Evolutionary conservation across 2,797 vertebrate species (phyloP), one percentile per base, ranked within the genome.

Genomic region (Cuculus canorus): DNA sequence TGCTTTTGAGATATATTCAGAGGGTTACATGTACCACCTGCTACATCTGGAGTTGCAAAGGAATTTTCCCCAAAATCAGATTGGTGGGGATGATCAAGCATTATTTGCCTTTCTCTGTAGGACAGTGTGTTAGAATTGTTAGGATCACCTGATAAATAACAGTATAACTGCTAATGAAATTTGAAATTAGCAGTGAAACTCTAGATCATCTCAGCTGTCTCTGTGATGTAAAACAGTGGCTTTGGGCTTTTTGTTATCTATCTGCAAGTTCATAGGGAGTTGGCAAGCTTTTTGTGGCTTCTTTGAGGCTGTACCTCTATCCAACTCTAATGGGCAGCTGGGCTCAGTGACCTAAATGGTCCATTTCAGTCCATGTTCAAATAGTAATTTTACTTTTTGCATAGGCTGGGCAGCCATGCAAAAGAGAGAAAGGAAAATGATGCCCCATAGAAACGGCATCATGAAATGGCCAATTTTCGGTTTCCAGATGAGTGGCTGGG

Each of bases 161-260:
- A 6, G 10, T 18, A 47, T n/a, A 76, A 72, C 12, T 39, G 39
- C 50, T 69, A 84, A 84, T 33, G 59, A 73, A 69, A 82, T 76
- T 8, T 32, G 60, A 92, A 66, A 94, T 52, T 39, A 60, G 22
- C 23, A 60, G 22, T 18, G 63, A 86, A 82, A 65, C 3, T 13
- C 45, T 71, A 33, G 52, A 60, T 57, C 9, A 8, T 25, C 14
- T 28, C 28, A 37, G 18, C 32, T 37, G 25, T 28, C 33, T 59
- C 54, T 82, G 35, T 0, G 0, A 72, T 25, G 13, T 33, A 0
- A 21, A 39, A 45, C 17, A 30, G 21, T 3, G 4, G 4, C 0
- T 71, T 66, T 5, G 3, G 25, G 41, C 17, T 21, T 86, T 86
- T 75, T 77, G 53, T 59, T 76, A 19, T 12, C 72, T 43, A 61